Base-by-base conservation (phyloP, 2,113 vertebrate genomes). In the Pan troglodytes region DNA sequence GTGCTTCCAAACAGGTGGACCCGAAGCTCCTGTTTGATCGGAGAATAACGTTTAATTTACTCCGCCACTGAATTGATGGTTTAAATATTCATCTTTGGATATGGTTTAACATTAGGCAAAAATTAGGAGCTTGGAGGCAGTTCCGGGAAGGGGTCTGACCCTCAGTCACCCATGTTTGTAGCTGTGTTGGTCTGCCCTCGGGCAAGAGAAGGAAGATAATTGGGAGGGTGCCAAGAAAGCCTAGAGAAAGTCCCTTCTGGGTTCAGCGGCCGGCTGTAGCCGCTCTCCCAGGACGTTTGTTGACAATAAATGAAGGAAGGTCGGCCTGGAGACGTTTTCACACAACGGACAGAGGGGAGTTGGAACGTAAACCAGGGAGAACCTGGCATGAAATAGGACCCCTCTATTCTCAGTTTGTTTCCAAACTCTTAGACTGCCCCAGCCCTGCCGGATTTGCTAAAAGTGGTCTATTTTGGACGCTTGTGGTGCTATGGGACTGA, bases 401-500 rank as follows among this genome's bases (percentile, higher is more conserved):
- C 43, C 23, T 43, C 18, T 17, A 3, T 25, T 45, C 70, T 25
- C 12, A 0, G 32, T 48, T 90, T 81, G 72, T 92, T 81, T 61
- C 48, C 90, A 76, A 73, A 70, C 61, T 79, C 83, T 89, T 45
- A 25, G 6, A 38, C 25, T 64, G 35, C 10, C 11, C 61, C 22
- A 20, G 67, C 43, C 11, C 7, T 30, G n/a, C 32, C 30, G 8
- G 45, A 32, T 75, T 84, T 70, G 50, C 86, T 45, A 12, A 5
- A 79, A 25, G 22, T 7, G 6, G 40, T 40, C 18, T 4, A 9
- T 10, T 11, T 5, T 8, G 22, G n/a, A 22, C 8, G 5, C 38
- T 5, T 17, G 6, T 0, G 30, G 7, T 16, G 55, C 12, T 32
- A 0, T 1, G 40, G 20, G 1, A 0, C 30, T 13, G 3, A 68